Conservation (phyloP, 2,113 vertebrate species). For the Salvelinus sp. region DNA sequence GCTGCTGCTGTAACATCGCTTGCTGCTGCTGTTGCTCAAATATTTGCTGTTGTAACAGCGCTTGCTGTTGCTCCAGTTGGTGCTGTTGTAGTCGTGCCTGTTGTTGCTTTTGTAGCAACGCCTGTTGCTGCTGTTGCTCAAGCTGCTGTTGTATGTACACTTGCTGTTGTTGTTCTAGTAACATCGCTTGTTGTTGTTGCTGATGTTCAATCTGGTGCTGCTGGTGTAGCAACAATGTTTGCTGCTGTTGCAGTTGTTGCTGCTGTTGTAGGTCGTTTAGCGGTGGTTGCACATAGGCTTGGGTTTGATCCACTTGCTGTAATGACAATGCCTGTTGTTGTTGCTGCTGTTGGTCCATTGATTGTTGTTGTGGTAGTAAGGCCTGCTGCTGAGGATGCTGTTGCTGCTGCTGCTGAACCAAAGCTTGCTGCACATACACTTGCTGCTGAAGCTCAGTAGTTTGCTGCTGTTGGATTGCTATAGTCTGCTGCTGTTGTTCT, state of each 20-base stretch:
- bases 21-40: conserved; percentile 53
- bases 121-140: conserved; percentile 33
- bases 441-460: conserved; percentile 59
- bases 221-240: conserved; percentile 50
- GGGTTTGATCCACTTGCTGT: conserved; percentile 54
- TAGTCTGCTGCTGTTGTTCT: conserved; percentile 60
- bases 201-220: conserved; percentile 61
- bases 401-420: conserved; percentile 24
- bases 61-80: conserved; percentile 32
- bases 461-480: conserved; percentile 53
- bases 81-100: conserved; percentile 37
- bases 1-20: conserved; percentile 34
- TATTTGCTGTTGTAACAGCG: conserved; percentile 50
- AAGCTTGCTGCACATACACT: conserved; percentile 48
- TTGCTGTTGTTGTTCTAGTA: conserved; percentile 41
- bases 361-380: conserved; percentile 51
- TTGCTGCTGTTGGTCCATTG: conserved; percentile 59
- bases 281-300: conserved; percentile 42
- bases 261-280: conserved; percentile 49
- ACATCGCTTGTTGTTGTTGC: conserved; percentile 36
- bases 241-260: conserved; percentile 43
- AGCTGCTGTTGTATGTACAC: conserved; percentile 30
- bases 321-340: conserved; percentile 32
- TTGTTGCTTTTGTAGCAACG: conserved; percentile 48
- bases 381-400: conserved; percentile 56